Conservation (phyloP, 2,888 invertebrate species). For the Napeogenes inachia region DNA sequence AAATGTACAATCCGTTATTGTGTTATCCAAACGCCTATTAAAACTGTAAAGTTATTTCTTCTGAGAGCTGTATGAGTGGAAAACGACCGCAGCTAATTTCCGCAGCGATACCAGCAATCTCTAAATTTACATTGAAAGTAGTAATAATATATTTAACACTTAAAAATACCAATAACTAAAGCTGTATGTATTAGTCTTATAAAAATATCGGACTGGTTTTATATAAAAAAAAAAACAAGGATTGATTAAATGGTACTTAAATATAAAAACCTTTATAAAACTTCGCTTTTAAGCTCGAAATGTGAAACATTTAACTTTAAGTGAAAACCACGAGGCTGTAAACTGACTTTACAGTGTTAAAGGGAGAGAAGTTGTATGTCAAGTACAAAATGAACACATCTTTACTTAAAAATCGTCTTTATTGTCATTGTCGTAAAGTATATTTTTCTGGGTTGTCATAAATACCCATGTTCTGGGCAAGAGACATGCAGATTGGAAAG, state of each 20-base stretch:
- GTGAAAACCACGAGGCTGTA: not conserved
- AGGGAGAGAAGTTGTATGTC: slow-evolving; percentile 2
- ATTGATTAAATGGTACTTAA: no score
- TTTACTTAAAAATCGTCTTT: not conserved
- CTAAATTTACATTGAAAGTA: no score
- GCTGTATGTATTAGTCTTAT: no score
- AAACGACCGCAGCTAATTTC: slow-evolving; percentile 27
- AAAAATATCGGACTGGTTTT: no score
- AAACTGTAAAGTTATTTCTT: no score
- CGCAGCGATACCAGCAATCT: slow-evolving; percentile 11
- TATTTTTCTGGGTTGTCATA: not conserved
- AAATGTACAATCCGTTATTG: no score
- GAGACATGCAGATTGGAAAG: slow-evolving; percentile 38
- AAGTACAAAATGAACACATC: not conserved
- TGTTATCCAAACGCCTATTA: no score
- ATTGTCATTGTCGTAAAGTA: not conserved
- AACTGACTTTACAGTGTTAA: not conserved
- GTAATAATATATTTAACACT: no score
- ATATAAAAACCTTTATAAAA: no score
- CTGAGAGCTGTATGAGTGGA: slow-evolving; percentile 8
- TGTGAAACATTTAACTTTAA: not conserved
- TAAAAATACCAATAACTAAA: no score
- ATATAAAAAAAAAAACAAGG: no score
- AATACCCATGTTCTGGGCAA: slow-evolving; percentile 5
- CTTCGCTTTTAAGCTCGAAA: no score